phyloP scores from a whole-genome alignment of 2,113 vertebrate genomes.

The Eulemur macaco region DNA sequence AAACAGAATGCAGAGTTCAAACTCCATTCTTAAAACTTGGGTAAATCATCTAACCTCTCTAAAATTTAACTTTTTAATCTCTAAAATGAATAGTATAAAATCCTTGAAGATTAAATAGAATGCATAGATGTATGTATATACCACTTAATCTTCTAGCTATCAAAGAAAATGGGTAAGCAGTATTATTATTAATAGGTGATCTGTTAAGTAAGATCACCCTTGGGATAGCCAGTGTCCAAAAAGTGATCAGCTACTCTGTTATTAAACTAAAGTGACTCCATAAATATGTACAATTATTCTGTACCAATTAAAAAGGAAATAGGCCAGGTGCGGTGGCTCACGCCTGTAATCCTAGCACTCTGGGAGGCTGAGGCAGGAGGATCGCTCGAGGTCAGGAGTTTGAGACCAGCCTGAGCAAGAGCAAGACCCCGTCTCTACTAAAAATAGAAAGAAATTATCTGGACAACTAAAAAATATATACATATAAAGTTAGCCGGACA shows the following conservation, averaged over 20 bases:
- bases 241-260: neutral
- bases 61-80: constrained; percentile 4
- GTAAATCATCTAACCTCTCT: neutral
- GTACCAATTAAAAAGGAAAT: neutral
- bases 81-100: neutral
- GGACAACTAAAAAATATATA: too few species aligned
- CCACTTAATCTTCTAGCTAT: neutral
- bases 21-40: constrained; percentile 7
- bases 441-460: too few species aligned
- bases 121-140: neutral
- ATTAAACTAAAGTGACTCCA: constrained; percentile 16
- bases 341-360: too few species aligned
- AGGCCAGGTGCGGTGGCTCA: too few species aligned
- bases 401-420: too few species aligned
- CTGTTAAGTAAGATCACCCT: neutral
- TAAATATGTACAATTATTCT: neutral
- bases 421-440: too few species aligned
- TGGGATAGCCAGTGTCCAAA: neutral
- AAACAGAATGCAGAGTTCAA: constrained; percentile 42
- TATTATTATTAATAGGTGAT: neutral
- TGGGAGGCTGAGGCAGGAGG: too few species aligned
- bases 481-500: too few species aligned
- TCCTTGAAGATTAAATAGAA: neutral
- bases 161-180: neutral
- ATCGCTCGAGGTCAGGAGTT: too few species aligned